Evolutionary conservation across 2,113 vertebrate genomes (phyloP), one percentile per base, ranked within the genome.

Genomic region (Lepisosteus oculatus): DNA sequence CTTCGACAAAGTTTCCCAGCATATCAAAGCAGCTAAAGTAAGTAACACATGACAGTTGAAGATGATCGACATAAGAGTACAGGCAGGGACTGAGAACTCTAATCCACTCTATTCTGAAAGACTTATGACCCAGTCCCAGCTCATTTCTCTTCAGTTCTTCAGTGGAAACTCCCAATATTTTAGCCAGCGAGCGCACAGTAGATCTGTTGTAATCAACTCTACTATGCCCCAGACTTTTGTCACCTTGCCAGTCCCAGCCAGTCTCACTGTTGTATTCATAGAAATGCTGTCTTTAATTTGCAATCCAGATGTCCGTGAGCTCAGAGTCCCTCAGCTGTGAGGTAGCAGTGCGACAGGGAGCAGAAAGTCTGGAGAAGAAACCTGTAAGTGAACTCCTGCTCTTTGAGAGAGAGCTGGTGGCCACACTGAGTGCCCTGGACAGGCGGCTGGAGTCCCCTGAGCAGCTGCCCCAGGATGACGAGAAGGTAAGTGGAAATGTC

Each of bases 1-100:
- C 84, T 98, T 97, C 67, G 94, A 96, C 76, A 99, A 98, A 80
- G 96, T 98, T 12, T 96, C 96, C 68, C 96, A 97, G 55, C 96
- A 98, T 82, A 96, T 99, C 84, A 93, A 81, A 85, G 90, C 92
- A 8, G 91, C 95, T 54, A 90, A 95, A 85, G 97, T 97, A 80
- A 13, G 5, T 59, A n/a, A 29, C 29, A 29, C 29, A 29, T 29
- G 29, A 29, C 29, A 29, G 29, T 29, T 29, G 29, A 29, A 29
- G 29, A 29, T 29, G 29, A 29, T 29, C 2, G 29, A 29, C 29
- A 29, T 29, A 29, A 1, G 29, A 29, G 29, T 29, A 29, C 29
- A 29, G 29, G 29, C 29, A 29, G 29, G 29, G 29, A 29, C 29
- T 29, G 29, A 0, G 29, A 29, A 29, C 29, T 29, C 29, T 29